phyloP scores from a whole-genome alignment of 2,113 vertebrate species.

The Cinclus mexicanus region DNA sequence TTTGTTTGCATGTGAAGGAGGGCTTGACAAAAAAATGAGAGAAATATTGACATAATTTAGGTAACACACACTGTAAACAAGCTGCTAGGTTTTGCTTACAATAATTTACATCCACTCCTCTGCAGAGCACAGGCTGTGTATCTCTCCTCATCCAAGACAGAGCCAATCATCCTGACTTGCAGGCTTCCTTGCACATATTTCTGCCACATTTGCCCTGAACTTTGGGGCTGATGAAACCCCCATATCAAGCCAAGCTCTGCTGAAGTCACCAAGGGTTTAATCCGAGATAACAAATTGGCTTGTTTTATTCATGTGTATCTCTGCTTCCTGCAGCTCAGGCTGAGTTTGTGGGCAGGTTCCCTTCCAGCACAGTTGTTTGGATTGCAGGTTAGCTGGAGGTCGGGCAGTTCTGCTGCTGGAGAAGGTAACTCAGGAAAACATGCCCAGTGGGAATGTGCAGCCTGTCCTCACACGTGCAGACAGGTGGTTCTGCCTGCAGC shows the following conservation, averaged over 20 bases:
- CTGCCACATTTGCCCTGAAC: conserved; percentile 13
- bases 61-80: conserved; percentile 30
- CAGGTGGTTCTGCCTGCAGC: not conserved
- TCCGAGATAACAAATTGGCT: not conserved
- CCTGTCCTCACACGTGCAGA: not conserved
- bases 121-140: not conserved
- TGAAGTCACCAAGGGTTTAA: not conserved
- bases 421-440: not conserved
- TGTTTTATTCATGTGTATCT: not conserved
- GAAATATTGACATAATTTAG: conserved; percentile 57
- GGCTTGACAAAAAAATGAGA: not conserved
- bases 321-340: not conserved
- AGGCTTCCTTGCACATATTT: not conserved
- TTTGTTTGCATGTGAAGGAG: conserved; percentile 33
- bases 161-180: conserved; percentile 25
- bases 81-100: not conserved
- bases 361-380: not conserved
- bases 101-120: conserved; percentile 27
- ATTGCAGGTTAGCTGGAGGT: not conserved
- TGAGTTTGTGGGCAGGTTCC: not conserved
- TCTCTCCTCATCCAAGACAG: not conserved
- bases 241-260: not conserved
- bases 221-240: not conserved
- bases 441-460: not conserved
- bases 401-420: not conserved